Percentiles rank a stretch among this genome's conserved stretches.
Evolutionary conservation across 2,113 vertebrate species (phyloP).

Genomic region (Misgurnus mizolepis): DNA sequence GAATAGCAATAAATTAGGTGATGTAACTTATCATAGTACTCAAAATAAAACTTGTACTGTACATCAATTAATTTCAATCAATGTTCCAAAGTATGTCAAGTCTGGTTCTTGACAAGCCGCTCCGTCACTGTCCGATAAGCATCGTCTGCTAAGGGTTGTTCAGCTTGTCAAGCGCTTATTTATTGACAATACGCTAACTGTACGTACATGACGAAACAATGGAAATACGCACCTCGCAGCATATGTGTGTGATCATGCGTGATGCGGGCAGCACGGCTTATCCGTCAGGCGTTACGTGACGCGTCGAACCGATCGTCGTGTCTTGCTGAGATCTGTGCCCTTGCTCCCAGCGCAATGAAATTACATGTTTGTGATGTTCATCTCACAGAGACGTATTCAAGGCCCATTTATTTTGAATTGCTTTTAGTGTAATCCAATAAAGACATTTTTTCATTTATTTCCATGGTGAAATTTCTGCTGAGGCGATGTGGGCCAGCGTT

Average conservation of each 20-base stretch:
- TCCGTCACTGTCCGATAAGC: conserved; percentile 21
- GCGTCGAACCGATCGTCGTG: conserved; percentile 19
- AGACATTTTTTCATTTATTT: conserved; percentile 82
- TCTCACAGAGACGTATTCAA: conserved; percentile 76
- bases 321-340: conserved; percentile 50
- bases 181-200: not conserved
- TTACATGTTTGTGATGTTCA: conserved; percentile 69
- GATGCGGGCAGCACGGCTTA: not conserved
- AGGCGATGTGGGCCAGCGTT: conserved; percentile 74
- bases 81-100: not conserved
- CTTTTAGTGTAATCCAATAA: conserved; percentile 83
- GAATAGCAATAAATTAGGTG: conserved; percentile 50
- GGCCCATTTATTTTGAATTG: conserved; percentile 81
- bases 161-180: not conserved
- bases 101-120: not conserved
- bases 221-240: not conserved
- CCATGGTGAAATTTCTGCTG: conserved; percentile 79
- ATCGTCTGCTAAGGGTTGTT: not conserved
- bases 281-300: not conserved
- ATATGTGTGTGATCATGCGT: not conserved
- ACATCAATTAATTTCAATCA: conserved; percentile 15
- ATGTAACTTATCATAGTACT: conserved; percentile 36
- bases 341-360: conserved; percentile 72
- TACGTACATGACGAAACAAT: not conserved
- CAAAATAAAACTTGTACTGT: conserved; percentile 30